Conservation (phyloP, 92 coral and sea anemone species). For the Actinostola sp. region DNA sequence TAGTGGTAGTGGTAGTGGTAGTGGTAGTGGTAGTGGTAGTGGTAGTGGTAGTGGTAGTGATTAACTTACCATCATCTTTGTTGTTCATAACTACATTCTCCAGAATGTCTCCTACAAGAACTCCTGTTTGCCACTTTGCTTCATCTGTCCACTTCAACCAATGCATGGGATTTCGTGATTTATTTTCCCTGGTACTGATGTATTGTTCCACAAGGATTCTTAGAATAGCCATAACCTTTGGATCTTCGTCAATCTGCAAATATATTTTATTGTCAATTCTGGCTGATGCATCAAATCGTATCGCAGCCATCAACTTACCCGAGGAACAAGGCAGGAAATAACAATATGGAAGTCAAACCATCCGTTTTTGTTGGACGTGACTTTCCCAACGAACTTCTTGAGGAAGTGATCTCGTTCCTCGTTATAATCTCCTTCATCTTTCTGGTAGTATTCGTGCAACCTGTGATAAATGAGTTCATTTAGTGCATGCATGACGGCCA, state of each 20-base stretch:
- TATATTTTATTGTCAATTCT: background rate
- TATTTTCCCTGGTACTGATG: background rate
- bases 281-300: background rate
- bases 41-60: background rate
- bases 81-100: constrained; percentile 14
- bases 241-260: constrained; percentile 14
- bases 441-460: background rate
- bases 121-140: constrained; percentile 26
- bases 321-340: constrained; percentile 1
- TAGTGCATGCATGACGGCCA: background rate
- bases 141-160: constrained; percentile 9
- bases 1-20: no score
- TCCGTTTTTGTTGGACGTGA: background rate
- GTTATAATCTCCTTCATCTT: background rate
- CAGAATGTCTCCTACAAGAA: constrained; percentile 8
- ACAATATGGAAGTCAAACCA: constrained; percentile 28
- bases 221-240: background rate
- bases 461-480: background rate
- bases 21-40: no score
- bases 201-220: constrained; percentile 1
- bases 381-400: background rate
- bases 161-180: background rate
- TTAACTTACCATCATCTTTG: constrained; percentile 10
- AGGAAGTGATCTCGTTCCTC: background rate
- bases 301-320: background rate